phyloP scores from a whole-genome alignment of 2,113 vertebrate genomes.

The Miniopterus natalensis region DNA sequence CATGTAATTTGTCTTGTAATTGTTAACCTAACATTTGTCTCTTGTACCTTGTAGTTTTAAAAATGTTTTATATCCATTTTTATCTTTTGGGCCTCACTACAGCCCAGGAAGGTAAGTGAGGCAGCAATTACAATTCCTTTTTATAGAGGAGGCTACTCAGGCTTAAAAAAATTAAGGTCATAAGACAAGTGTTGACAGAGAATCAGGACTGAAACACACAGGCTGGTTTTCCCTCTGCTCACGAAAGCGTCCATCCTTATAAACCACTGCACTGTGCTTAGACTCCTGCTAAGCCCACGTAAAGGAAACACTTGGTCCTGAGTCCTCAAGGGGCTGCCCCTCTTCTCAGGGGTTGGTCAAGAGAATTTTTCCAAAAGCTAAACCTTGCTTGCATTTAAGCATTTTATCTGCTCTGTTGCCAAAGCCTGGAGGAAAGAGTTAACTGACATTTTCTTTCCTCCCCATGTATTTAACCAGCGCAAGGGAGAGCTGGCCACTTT shows the following conservation, averaged over 20 bases:
- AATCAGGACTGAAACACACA: background rate
- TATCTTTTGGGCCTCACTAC: background rate
- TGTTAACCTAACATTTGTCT: background rate
- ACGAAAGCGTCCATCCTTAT: background rate
- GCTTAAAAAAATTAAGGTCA: background rate
- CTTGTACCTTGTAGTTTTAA: background rate
- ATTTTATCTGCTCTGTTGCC: background rate
- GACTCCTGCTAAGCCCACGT: background rate
- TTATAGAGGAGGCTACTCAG: background rate
- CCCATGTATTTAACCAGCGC: background rate
- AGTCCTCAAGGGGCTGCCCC: background rate
- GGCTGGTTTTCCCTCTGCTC: background rate
- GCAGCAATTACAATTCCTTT: background rate
- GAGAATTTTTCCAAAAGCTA: background rate
- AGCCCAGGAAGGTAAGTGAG: background rate
- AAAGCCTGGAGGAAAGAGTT: background rate
- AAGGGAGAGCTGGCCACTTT: conserved; percentile 33
- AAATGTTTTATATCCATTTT: conserved; percentile 22
- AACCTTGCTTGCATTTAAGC: background rate
- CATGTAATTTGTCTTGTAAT: background rate
- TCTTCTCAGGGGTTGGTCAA: background rate
- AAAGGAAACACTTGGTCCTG: background rate
- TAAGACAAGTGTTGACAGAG: background rate
- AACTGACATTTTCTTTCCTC: background rate
- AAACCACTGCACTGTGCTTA: background rate